Base-by-base conservation (phyloP, 2,888 invertebrate species). In the Thalpophila matura region DNA sequence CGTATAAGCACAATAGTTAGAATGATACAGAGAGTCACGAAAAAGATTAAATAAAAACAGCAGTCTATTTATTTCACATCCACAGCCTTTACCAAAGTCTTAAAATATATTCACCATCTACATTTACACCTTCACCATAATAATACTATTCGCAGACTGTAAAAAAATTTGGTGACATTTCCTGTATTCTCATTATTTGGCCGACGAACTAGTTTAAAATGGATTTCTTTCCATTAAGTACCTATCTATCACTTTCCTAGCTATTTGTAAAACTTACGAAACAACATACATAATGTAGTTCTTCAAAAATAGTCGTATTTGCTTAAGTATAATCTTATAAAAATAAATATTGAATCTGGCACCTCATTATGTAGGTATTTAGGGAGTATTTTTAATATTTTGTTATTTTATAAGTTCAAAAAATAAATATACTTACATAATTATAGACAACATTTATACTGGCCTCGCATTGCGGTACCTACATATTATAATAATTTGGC, bases 11-110 rank as follows among this genome's bases (percentile, higher is more conserved):
- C n/a, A n/a, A n/a, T n/a, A n/a, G n/a, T n/a, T n/a, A n/a, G n/a
- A n/a, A n/a, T n/a, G n/a, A n/a, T n/a, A n/a, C n/a, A n/a, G n/a
- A n/a, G n/a, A n/a, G n/a, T n/a, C n/a, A n/a, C n/a, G n/a, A n/a
- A n/a, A n/a, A n/a, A n/a, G 10, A 2, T n/a, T n/a, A 14, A 26
- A 6, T 42, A 40, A 42, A 47, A 20, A 3, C 45, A 53, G 35
- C 59, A 71, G 66, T 71, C 72, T 65, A 56, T 65, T 72, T 40
- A 35, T 65, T 71, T 38, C 31, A 43, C 10, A 40, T 53, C 59
- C 59, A 70, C 70, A 70, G 66, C 66, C 43, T 37, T 55, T 51
- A 22, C 24, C 2, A 54, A 45, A 37, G 18, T 50, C 14, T 12
- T 33, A 67, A 37, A 2, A 22, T n/a, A 38, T n/a, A 47, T 31